Evolutionary conservation across 2,113 vertebrate genomes (phyloP).

Genomic region (Carollia perspicillata): DNA sequence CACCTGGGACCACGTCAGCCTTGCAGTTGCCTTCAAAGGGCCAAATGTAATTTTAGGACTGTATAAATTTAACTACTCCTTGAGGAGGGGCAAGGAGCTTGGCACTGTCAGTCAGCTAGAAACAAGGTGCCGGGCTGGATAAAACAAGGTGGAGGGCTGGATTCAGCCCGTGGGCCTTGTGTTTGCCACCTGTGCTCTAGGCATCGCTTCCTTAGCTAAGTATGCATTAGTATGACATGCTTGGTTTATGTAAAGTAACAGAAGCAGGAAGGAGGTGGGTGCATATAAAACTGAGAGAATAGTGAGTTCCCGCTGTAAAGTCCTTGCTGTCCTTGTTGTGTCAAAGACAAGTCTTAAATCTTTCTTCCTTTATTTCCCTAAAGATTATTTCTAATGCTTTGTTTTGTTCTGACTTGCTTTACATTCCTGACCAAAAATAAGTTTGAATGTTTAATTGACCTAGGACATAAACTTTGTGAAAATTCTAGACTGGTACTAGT

Average conservation of each 20-base stretch:
- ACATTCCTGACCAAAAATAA: background rate
- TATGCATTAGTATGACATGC: background rate
- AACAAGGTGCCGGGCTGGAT: too few species aligned
- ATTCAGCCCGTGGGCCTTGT: too few species aligned
- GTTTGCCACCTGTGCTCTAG: background rate
- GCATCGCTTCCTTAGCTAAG: background rate
- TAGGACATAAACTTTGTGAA: background rate
- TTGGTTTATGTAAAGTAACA: background rate
- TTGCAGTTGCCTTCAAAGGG: too few species aligned
- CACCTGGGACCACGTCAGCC: too few species aligned
- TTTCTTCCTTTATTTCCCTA: background rate
- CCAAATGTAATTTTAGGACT: too few species aligned
- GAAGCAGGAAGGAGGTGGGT: background rate
- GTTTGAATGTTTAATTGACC: background rate
- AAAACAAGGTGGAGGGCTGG: too few species aligned
- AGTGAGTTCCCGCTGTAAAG: background rate
- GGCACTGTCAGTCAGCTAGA: too few species aligned
- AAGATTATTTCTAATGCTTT: background rate
- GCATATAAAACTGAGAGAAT: background rate
- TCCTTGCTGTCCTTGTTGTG: background rate
- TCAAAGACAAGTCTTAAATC: background rate
- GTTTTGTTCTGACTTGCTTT: background rate
- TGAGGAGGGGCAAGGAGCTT: too few species aligned
- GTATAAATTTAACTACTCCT: too few species aligned
- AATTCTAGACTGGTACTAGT: background rate